These are phyloP conservation scores for Nemotelus nigrinus DNA, from an alignment of 2,888 invertebrate genomes.

Conservation along the genomic window DNA sequence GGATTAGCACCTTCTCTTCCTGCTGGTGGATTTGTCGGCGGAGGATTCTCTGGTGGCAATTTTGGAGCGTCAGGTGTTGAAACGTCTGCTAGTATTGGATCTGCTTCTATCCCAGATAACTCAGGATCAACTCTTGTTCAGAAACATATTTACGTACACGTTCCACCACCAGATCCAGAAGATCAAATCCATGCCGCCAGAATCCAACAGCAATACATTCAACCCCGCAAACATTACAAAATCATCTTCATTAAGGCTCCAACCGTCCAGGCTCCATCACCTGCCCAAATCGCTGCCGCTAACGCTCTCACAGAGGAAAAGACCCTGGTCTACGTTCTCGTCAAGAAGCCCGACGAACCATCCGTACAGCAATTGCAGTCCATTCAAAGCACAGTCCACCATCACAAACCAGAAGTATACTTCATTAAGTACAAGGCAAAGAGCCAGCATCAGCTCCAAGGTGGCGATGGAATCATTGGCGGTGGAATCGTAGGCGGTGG, in stretches of 20 bases:
- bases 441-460: conserved; percentile 55
- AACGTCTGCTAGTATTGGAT: conserved; percentile 16
- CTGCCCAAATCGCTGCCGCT: conserved; percentile 12
- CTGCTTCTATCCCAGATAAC: conserved; percentile 20
- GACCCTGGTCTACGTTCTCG: conserved; percentile 75
- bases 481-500: background rate
- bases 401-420: conserved; percentile 76
- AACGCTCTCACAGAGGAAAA: conserved; percentile 68
- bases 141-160: conserved; percentile 88
- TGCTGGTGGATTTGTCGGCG: conserved; percentile 11
- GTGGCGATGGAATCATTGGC: background rate
- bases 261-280: conserved; percentile 67
- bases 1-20: background rate
- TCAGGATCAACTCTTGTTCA: conserved; percentile 71
- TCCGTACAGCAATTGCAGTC: conserved; percentile 72
- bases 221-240: conserved; percentile 77
- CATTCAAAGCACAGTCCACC: conserved; percentile 69
- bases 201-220: conserved; percentile 69
- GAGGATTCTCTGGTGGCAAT: conserved; percentile 55
- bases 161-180: conserved; percentile 84
- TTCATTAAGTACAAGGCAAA: conserved; percentile 78
- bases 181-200: conserved; percentile 66
- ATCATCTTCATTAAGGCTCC: conserved; percentile 79
- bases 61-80: conserved; percentile 53
- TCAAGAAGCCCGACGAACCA: conserved; percentile 75